A percentile compares a stretch with the other conserved stretches of the same genome.
Evolutionary conservation across 2,113 vertebrate species (phyloP).

Genomic region (Macroglossus sobrinus): DNA sequence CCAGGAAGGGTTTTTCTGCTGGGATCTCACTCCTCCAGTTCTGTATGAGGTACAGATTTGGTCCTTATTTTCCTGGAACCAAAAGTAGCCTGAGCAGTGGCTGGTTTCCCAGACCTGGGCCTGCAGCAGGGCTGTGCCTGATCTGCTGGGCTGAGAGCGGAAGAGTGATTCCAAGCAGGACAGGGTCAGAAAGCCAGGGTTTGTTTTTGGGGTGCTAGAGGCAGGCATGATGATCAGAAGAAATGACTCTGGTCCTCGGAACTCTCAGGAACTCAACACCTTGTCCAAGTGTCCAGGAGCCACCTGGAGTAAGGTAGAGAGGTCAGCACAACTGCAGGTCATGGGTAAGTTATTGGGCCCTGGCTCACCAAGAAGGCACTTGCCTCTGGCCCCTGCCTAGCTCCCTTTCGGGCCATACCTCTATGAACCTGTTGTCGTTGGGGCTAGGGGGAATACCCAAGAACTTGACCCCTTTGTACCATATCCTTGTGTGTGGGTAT

Average conservation of each 20-base stretch:
- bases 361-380: neutral
- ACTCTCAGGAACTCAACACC: slow-evolving; percentile 48
- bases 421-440: neutral
- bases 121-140: neutral
- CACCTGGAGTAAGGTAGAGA: neutral
- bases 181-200: neutral
- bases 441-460: neutral
- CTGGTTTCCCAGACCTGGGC: neutral
- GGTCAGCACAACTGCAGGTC: neutral
- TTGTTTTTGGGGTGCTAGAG: neutral
- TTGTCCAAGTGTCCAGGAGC: neutral
- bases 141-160: neutral
- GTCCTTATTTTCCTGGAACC: slow-evolving; percentile 19
- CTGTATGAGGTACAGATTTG: neutral
- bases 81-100: slow-evolving; percentile 24
- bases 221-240: neutral
- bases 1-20: neutral
- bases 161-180: neutral
- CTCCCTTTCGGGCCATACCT: neutral
- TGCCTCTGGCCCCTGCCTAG: neutral
- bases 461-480: neutral
- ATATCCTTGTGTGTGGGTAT: neutral
- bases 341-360: neutral
- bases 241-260: slow-evolving; percentile 1
- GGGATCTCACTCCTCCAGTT: neutral